Conservation (phyloP, 2,113 vertebrate genomes). For the Phylloscopus whistleri region DNA sequence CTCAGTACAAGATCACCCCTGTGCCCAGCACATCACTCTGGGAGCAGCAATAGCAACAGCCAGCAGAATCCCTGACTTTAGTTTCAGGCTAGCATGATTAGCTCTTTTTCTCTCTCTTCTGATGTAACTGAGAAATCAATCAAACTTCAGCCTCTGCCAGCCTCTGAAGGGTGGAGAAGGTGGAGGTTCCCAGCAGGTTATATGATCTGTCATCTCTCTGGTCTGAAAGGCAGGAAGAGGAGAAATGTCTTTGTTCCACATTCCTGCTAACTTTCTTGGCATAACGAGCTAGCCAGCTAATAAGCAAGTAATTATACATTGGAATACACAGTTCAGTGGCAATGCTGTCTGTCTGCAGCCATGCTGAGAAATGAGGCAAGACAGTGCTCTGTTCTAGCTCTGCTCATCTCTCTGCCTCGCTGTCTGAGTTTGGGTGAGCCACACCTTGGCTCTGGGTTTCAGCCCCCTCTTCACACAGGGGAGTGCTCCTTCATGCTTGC, state of each 20-base stretch:
- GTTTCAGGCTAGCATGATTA: background rate
- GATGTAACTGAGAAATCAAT: slow-evolving; percentile 16
- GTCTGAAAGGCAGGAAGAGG: background rate
- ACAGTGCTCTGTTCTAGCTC: background rate
- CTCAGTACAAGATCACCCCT: fast-evolving
- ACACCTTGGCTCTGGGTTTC: background rate
- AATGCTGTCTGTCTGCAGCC: background rate
- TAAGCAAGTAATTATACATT: slow-evolving; percentile 33
- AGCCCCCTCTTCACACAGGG: background rate
- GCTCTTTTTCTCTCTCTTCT: background rate
- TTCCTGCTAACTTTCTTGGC: background rate
- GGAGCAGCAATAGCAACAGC: background rate
- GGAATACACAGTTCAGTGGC: background rate
- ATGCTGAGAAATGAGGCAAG: background rate
- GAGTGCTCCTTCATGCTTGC: background rate
- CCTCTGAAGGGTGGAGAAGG: background rate
- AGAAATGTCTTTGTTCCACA: background rate
- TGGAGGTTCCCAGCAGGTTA: background rate
- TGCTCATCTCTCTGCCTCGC: background rate
- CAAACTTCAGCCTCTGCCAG: slow-evolving; percentile 6
- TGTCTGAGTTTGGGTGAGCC: background rate
- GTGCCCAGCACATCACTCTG: background rate
- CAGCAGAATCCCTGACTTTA: background rate
- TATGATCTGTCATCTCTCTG: background rate
- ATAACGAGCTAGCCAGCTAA: slow-evolving; percentile 17